These are phyloP conservation scores for Atrichornis clamosus DNA, from an alignment of 2,113 vertebrate species.

Conservation along the genomic window DNA sequence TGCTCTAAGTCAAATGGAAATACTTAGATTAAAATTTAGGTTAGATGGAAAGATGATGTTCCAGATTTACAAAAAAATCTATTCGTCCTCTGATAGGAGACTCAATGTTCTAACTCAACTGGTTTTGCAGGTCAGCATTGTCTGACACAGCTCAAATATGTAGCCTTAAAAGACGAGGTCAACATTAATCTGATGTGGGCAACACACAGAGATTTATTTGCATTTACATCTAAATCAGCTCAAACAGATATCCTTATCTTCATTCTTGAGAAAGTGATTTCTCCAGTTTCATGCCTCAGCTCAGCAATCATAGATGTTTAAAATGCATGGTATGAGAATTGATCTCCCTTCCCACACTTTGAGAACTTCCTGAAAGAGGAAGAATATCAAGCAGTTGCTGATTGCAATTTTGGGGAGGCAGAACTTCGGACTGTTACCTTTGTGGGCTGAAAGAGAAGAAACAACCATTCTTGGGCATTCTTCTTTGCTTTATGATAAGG, in stretches of 20 bases:
- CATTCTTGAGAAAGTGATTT: neutral
- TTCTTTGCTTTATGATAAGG: neutral
- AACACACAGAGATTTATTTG: neutral
- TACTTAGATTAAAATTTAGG: neutral
- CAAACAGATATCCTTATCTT: neutral
- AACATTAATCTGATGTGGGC: neutral
- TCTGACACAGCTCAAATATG: rapidly evolving
- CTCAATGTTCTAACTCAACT: neutral
- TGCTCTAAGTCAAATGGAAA: neutral
- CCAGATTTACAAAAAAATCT: neutral
- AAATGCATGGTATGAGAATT: neutral
- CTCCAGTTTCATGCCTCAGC: neutral
- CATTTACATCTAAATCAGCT: neutral
- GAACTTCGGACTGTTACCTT: neutral
- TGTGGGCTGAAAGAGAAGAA: neutral
- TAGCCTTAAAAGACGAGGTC: neutral
- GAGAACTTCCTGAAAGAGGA: neutral
- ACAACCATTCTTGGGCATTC: neutral
- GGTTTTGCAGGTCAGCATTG: neutral
- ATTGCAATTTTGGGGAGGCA: neutral
- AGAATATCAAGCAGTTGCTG: neutral
- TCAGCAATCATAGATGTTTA: neutral
- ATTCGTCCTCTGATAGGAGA: neutral
- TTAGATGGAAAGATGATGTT: neutral
- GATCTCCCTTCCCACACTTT: neutral